Evolutionary conservation across 2,113 vertebrate genomes (phyloP).

Genomic region (Micronisus gabar): DNA sequence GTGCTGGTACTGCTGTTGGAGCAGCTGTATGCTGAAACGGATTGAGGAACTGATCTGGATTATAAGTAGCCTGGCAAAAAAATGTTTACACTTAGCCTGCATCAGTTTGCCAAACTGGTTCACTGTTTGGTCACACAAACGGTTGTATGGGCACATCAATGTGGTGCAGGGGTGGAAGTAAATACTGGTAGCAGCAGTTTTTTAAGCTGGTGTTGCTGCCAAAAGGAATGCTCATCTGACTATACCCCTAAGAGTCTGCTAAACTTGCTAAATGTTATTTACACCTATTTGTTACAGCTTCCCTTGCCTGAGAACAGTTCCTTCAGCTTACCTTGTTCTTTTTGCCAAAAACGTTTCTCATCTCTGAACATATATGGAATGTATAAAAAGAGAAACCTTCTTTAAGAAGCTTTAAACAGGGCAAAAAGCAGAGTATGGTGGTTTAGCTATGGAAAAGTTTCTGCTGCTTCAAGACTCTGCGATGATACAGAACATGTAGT

Average conservation of each 20-base stretch:
- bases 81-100: neutral
- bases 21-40: neutral
- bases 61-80: neutral
- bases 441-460: neutral
- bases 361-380: neutral
- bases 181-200: conserved; percentile 9
- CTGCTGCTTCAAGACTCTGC: neutral
- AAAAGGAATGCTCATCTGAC: neutral
- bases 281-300: conserved; percentile 37
- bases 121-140: neutral
- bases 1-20: neutral
- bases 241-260: neutral
- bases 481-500: neutral
- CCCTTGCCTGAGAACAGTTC: neutral
- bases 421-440: neutral
- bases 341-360: neutral
- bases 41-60: neutral
- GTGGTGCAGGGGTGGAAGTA: conserved; percentile 1
- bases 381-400: neutral
- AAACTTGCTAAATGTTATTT: conserved; percentile 10
- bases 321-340: neutral
- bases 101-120: neutral
- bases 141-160: neutral
- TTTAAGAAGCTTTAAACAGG: neutral
- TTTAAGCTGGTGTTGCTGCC: neutral